Conservation (phyloP, 2,888 invertebrate genomes). For the Thera obeliscata region DNA sequence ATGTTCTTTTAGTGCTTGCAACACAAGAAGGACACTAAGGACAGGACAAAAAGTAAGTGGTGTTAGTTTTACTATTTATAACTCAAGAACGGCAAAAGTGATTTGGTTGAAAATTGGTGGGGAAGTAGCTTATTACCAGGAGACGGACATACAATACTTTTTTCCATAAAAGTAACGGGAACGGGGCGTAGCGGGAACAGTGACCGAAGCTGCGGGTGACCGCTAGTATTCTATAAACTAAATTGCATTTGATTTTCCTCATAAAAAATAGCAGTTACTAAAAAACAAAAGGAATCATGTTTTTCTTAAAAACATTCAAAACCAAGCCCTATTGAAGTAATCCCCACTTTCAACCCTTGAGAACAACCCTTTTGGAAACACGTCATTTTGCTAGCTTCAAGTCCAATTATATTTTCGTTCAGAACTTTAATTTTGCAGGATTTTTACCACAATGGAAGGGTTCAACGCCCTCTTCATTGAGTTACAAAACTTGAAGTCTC, state of each 20-base stretch:
- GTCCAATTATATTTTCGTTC: constrained; percentile 29
- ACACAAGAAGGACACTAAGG: too few species aligned
- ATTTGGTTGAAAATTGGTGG: too few species aligned
- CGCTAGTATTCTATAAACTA: too few species aligned
- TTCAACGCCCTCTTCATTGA: constrained; percentile 26
- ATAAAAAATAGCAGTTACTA: background rate
- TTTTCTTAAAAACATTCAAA: constrained; percentile 3
- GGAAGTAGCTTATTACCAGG: too few species aligned
- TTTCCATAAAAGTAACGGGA: too few species aligned
- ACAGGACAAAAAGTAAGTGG: too few species aligned
- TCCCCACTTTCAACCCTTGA: constrained; percentile 4
- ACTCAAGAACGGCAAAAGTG: too few species aligned
- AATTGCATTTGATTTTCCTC: background rate
- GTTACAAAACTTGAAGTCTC: constrained; percentile 30
- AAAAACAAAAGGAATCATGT: constrained; percentile 8
- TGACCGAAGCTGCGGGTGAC: too few species aligned
- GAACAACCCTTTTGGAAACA: constrained; percentile 13
- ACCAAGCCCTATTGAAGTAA: constrained; percentile 1
- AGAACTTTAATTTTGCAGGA: constrained; percentile 27
- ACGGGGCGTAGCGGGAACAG: too few species aligned
- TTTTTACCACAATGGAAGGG: constrained; percentile 33
- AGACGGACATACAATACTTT: too few species aligned
- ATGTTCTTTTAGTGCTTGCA: too few species aligned
- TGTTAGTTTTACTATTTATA: too few species aligned
- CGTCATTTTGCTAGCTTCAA: constrained; percentile 21